Percentiles rank a stretch among this genome's conserved stretches.
phyloP scores from a whole-genome alignment of 2,888 invertebrate genomes.

The Phorcus lineatus region DNA sequence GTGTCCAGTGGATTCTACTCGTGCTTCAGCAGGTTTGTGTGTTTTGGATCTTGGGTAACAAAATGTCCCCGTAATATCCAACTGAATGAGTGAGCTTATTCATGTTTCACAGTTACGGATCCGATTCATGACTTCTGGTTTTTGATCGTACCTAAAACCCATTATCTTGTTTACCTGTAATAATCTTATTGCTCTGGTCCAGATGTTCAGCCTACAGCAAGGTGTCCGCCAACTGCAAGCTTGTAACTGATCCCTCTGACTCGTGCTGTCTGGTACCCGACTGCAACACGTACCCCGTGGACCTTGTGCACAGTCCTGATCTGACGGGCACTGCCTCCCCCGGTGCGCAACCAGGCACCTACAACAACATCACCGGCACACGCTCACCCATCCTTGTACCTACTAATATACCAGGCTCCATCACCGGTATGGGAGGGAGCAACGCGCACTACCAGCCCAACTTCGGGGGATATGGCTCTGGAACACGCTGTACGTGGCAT shows the following conservation, averaged over 20 bases:
- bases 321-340: not conserved
- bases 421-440: not conserved
- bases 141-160: too few relatives aligned
- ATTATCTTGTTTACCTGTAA: too few relatives aligned
- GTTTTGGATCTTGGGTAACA: too few relatives aligned
- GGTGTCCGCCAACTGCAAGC: slow-evolving; percentile 34
- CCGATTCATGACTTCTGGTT: too few relatives aligned
- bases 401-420: not conserved
- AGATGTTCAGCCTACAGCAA: slow-evolving; percentile 41
- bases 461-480: not conserved
- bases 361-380: not conserved
- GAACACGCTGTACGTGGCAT: not conserved
- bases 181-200: not conserved
- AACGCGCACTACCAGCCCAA: not conserved
- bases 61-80: too few relatives aligned
- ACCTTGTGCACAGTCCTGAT: slow-evolving; percentile 25
- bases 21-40: slow-evolving; percentile 57
- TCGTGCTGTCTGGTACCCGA: slow-evolving; percentile 41
- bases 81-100: too few relatives aligned
- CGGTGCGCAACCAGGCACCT: not conserved
- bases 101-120: too few relatives aligned
- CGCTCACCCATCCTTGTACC: not conserved
- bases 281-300: slow-evolving; percentile 34
- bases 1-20: slow-evolving; percentile 52
- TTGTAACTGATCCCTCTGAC: slow-evolving; percentile 35